Conservation (phyloP, 2,797 vertebrate species). For the Phrynocephalus forsythii region DNA sequence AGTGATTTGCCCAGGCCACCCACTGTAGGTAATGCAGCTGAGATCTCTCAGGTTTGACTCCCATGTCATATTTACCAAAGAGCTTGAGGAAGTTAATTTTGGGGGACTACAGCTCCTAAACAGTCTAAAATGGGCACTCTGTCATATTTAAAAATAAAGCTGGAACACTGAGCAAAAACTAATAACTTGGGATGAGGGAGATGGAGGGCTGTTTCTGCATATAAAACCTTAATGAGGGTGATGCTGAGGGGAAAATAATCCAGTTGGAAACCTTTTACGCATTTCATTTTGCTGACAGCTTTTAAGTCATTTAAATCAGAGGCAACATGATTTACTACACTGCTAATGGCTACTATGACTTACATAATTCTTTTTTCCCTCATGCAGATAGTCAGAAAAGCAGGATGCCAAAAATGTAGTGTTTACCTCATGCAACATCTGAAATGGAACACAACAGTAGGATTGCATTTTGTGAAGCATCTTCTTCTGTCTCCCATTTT, state of each 20-base stretch:
- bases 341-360: conserved; percentile 33
- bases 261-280: conserved; percentile 24
- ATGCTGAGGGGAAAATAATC: conserved; percentile 34
- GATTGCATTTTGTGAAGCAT: conserved; percentile 44
- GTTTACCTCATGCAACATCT: conserved; percentile 29
- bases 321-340: neutral
- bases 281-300: conserved; percentile 47
- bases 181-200: conserved; percentile 24
- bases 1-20: conserved; percentile 13
- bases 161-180: conserved; percentile 29
- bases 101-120: neutral
- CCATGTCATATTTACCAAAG: conserved; percentile 7
- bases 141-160: conserved; percentile 44
- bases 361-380: conserved; percentile 50
- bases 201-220: conserved; percentile 13
- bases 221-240: conserved; percentile 28
- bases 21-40: neutral
- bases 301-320: conserved; percentile 53
- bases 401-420: conserved; percentile 34
- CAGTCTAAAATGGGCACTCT: conserved; percentile 23
- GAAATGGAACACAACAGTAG: neutral
- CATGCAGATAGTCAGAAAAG: conserved; percentile 46
- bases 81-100: neutral
- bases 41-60: neutral
- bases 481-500: conserved; percentile 12